Evolutionary conservation across 2,113 vertebrate genomes (phyloP).

Genomic region (Labeo catla): DNA sequence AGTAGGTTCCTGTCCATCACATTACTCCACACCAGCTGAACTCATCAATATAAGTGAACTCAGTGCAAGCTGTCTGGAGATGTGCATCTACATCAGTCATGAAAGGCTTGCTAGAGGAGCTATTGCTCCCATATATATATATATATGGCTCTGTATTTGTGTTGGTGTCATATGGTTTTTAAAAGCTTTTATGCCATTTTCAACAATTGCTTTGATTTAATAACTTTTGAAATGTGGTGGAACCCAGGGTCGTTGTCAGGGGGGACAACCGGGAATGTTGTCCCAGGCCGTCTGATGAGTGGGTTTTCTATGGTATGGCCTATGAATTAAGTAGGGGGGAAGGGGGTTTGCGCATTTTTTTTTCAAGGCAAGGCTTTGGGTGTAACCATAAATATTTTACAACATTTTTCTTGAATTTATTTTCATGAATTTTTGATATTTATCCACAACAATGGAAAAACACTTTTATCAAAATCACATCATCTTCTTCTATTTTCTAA

Average conservation of each 20-base stretch:
- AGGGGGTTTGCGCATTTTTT: not conserved
- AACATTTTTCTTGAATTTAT: not conserved
- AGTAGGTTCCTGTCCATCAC: slow-evolving; percentile 62
- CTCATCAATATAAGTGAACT: slow-evolving; percentile 64
- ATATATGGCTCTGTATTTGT: not conserved
- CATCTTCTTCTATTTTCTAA: not conserved
- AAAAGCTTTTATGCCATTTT: not conserved
- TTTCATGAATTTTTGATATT: not conserved
- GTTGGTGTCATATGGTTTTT: not conserved
- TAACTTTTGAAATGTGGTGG: not conserved
- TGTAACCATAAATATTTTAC: not conserved
- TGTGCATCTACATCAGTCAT: not conserved
- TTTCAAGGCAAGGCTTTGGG: not conserved
- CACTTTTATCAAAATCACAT: not conserved
- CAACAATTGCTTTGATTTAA: not conserved
- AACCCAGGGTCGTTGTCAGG: not conserved
- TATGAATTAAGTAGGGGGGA: not conserved
- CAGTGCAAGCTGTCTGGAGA: slow-evolving; percentile 38
- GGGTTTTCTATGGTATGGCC: slow-evolving; percentile 7
- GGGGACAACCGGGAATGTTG: slow-evolving; percentile 22
- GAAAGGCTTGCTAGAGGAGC: not conserved
- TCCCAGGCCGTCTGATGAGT: slow-evolving; percentile 2
- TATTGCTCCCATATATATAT: not conserved
- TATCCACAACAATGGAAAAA: not conserved
- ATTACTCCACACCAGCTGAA: slow-evolving; percentile 35